Conservation (phyloP, 2,888 invertebrate species). For the Drosophila helvetica region DNA sequence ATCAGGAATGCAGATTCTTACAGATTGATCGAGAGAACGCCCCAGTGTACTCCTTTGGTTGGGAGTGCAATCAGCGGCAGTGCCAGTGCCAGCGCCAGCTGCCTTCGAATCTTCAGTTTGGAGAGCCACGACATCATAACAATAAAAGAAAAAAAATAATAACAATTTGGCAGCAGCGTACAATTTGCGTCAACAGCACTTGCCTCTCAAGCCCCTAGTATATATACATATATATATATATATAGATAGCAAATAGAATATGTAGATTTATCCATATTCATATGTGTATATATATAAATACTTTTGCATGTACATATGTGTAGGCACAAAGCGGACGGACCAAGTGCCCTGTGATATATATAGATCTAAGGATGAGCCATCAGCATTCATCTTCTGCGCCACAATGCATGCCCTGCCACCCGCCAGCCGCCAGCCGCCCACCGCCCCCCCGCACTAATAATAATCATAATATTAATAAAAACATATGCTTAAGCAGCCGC, state of each 20-base stretch:
- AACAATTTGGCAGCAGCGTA: slow-evolving; percentile 60
- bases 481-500: slow-evolving; percentile 39
- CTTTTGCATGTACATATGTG: slow-evolving; percentile 1
- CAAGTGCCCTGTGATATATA: slow-evolving; percentile 19
- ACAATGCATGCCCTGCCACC: slow-evolving; percentile 36
- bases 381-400: slow-evolving; percentile 43
- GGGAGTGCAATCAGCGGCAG: background rate
- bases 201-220: slow-evolving; percentile 35
- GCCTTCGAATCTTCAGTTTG: background rate
- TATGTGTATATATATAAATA: background rate
- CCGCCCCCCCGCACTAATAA: slow-evolving; percentile 28
- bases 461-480: slow-evolving; percentile 30
- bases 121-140: slow-evolving; percentile 31
- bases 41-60: background rate
- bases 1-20: background rate
- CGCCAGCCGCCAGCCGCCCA: background rate
- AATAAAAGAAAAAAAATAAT: slow-evolving; percentile 59
- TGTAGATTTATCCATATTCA: background rate
- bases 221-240: slow-evolving; percentile 7
- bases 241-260: slow-evolving; percentile 1
- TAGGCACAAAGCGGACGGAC: background rate
- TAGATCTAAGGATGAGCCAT: slow-evolving; percentile 41
- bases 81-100: background rate
- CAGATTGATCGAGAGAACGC: too few relatives aligned
- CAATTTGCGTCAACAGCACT: slow-evolving; percentile 71